Evolutionary conservation across 2,888 invertebrate species (phyloP).

Genomic region (Drosophila atripex): DNA sequence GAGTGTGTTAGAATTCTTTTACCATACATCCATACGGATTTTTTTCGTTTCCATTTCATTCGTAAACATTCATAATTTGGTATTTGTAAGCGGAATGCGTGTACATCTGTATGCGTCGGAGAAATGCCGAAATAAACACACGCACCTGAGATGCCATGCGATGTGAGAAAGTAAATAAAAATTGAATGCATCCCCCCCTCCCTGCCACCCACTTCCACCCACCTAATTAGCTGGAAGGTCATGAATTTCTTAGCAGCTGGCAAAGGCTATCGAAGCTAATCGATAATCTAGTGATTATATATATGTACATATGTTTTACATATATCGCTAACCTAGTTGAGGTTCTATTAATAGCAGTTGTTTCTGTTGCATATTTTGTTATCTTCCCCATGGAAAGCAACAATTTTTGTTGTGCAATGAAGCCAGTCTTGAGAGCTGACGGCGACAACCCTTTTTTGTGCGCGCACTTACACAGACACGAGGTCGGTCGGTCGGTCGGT

Average conservation of each 20-base stretch:
- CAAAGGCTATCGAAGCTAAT: constrained; percentile 69
- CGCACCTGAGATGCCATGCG: constrained; percentile 37
- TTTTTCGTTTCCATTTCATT: constrained; percentile 81
- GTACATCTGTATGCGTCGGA: constrained; percentile 55
- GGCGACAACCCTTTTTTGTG: constrained; percentile 18
- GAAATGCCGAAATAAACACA: constrained; percentile 42
- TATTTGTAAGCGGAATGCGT: constrained; percentile 74
- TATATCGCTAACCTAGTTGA: constrained; percentile 36
- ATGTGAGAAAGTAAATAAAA: constrained; percentile 8
- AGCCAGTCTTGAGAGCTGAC: background rate
- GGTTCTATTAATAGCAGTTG: constrained; percentile 38
- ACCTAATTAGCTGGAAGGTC: constrained; percentile 33
- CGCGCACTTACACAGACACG: constrained; percentile 20
- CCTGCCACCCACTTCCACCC: constrained; percentile 7
- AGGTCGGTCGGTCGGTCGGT: too few species aligned
- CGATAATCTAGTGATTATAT: constrained; percentile 57
- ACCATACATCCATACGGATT: constrained; percentile 75
- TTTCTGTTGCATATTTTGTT: constrained; percentile 8
- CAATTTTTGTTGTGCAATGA: constrained; percentile 32
- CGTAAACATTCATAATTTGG: constrained; percentile 80
- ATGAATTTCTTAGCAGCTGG: constrained; percentile 50
- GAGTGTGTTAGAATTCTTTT: constrained; percentile 80
- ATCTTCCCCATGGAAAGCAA: constrained; percentile 12
- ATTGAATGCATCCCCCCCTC: background rate
- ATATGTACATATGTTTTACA: background rate